Evolutionary conservation across 2,888 invertebrate species (phyloP), one percentile per base, ranked within the genome.

Genomic region (Hydrotaea cyrtoneurina): DNA sequence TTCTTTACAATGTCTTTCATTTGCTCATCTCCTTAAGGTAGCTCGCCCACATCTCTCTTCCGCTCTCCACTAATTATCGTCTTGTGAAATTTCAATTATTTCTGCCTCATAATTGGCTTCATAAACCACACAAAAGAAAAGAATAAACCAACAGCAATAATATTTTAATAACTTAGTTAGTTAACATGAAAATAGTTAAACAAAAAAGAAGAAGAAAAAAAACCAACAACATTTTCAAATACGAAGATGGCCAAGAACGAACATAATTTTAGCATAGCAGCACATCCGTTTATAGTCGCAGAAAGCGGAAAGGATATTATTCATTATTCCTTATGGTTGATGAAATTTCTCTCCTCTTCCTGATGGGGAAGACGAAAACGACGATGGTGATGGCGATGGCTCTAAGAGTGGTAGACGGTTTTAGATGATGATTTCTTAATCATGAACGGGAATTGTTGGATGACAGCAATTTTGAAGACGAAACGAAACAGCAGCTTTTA

Each of bases 131-230:
- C 31, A 31, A 31, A 31, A 31, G 31, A 31, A 31, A 31, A 31
- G 2, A 31, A 31, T 31, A 31, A 31, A 39, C 8, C 39, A 39
- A 39, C 13, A 39, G 39, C 39, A 19, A 53, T 13, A 53, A 53
- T 53, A 19, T 53, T 53, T 53, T 53, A 53, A 17, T 53, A 53
- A 53, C 19, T 53, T n/a, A 17, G 53, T 53, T 53, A 53, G 53
- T 53, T n/a, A 53, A n/a, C 19, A 53, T 53, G 53, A 5, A 53
- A 53, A 53, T 53, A 19, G 19, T 53, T 53, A n/a, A 53, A 17
- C 1, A n/a, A n/a, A n/a, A n/a, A n/a, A n/a, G n/a, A n/a, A n/a
- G n/a, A n/a, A n/a, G n/a, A n/a, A n/a, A n/a, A n/a, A n/a, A n/a
- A n/a, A n/a, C n/a, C n/a, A n/a, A n/a, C n/a, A 53, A 53, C n/a